phyloP scores from a whole-genome alignment of 1,140 invertebrate species.

The Drosophila busckii region DNA sequence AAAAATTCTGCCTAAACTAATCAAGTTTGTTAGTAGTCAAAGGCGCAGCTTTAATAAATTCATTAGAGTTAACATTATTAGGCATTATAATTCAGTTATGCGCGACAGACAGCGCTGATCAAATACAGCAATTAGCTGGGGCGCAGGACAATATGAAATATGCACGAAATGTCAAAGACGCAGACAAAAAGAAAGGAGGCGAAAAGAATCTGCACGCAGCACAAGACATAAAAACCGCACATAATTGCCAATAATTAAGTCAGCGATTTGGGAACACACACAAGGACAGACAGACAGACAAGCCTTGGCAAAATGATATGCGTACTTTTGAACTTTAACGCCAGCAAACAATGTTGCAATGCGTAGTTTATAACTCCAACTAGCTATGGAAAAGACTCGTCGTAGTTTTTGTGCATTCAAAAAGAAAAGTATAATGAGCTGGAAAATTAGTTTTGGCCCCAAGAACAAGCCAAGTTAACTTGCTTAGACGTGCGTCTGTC shows the following conservation, averaged over 20 bases:
- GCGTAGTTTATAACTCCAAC: no score
- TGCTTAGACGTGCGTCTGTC: conserved; percentile 29
- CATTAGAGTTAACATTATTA: no score
- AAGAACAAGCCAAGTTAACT: conserved; percentile 32
- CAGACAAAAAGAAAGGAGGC: background rate
- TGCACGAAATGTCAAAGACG: background rate
- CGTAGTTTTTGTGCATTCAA: conserved; percentile 53
- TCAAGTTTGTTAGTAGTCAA: conserved; percentile 17
- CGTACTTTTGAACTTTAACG: conserved; percentile 35
- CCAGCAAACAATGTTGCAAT: background rate
- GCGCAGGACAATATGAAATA: conserved; percentile 11
- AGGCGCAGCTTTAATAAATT: no score
- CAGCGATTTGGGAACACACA: conserved; percentile 9
- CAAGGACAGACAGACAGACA: background rate
- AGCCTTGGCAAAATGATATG: background rate
- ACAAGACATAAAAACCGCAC: conserved; percentile 43
- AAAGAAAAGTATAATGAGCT: conserved; percentile 69
- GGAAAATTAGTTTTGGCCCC: conserved; percentile 62
- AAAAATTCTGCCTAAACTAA: background rate
- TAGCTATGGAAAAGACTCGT: no score
- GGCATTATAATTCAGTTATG: no score
- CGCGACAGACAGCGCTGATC: no score
- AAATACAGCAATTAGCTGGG: no score
- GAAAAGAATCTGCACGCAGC: background rate
- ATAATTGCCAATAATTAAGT: conserved; percentile 70